Evolutionary conservation across 2,888 invertebrate genomes (phyloP).

Genomic region (Dendrolimus houi): DNA sequence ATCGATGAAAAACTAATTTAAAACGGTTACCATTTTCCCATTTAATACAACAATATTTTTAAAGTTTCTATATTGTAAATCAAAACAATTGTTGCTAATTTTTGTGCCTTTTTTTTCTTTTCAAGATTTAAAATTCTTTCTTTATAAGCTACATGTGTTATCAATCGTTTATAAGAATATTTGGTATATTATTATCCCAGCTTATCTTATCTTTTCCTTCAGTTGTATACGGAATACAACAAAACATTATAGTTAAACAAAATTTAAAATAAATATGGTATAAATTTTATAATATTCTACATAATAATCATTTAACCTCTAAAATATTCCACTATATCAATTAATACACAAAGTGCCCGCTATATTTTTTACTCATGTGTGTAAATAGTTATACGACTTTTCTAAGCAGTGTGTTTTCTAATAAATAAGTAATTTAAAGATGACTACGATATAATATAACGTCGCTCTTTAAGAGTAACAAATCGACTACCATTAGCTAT

Average conservation of each 20-base stretch:
- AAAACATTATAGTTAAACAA: constrained; percentile 6
- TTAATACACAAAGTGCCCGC: constrained; percentile 56
- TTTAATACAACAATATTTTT: not conserved
- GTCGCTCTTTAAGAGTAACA: not conserved
- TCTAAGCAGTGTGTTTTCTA: constrained; percentile 29
- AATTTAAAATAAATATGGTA: constrained; percentile 2
- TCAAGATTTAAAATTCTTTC: too few relatives aligned
- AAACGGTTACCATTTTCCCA: not conserved
- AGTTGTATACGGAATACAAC: not conserved
- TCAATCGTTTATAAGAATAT: too few relatives aligned
- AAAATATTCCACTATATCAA: constrained; percentile 42
- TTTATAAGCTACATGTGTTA: too few relatives aligned
- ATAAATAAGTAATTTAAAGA: constrained; percentile 1
- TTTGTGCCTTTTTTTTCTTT: too few relatives aligned
- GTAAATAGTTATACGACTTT: constrained; percentile 47
- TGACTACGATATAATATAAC: constrained; percentile 5
- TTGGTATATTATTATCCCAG: too few relatives aligned
- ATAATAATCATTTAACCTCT: constrained; percentile 39
- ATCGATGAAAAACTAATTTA: constrained; percentile 30
- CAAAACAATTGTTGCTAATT: not conserved
- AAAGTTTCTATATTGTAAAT: not conserved
- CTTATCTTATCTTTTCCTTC: not conserved
- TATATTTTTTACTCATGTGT: constrained; percentile 43
- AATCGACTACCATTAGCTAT: too few relatives aligned
- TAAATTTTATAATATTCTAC: constrained; percentile 16